Evolutionary conservation across 2,888 invertebrate genomes (phyloP), one percentile per base, ranked within the genome.

Genomic region (Harmothoe impar): DNA sequence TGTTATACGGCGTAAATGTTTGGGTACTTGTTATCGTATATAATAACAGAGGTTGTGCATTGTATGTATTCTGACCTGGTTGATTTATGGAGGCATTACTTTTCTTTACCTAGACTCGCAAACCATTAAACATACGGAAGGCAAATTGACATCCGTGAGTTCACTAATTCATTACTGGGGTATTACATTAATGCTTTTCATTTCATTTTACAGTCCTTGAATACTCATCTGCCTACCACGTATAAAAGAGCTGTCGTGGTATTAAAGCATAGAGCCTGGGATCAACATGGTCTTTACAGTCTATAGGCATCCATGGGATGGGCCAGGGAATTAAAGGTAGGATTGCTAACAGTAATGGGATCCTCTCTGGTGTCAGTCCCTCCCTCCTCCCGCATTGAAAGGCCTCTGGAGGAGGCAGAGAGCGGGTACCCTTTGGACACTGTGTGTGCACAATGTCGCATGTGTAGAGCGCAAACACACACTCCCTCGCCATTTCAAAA

Each of bases 381-480:
- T 15, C 23, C 62, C 62, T 20, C 15, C 17, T 10, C 10, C 43
- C 43, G 3, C 3, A 3, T 10, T 3, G 35, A 20, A 84, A 51
- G 43, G 84, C 35, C 5, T 10, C 43, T 35, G 7, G 10, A 51
- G 43, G 35, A n/a, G 84, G 23, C 35, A 29, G 23, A 35, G 43
- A 35, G 84, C 62, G 72, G 51, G 5, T 12, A n/a, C 25, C 10
- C 43, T 84, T 84, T 29, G 25, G 84, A 84, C 84, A 84, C 84
- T 84, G 35, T 84, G 84, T 84, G 84, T 84, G 84, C 84, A 84
- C 84, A 84, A 84, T 84, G 84, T 84, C 84, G 84, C 84, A 84
- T 84, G 23, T 84, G 84, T 84, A 29, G 84, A 35, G 84, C n/a
- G 84, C 25, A 84, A 84, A 84, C 43, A 84, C 43, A 51, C 84